Evolutionary conservation across 2,888 invertebrate species (phyloP).

Genomic region (Fabriciana adippe): DNA sequence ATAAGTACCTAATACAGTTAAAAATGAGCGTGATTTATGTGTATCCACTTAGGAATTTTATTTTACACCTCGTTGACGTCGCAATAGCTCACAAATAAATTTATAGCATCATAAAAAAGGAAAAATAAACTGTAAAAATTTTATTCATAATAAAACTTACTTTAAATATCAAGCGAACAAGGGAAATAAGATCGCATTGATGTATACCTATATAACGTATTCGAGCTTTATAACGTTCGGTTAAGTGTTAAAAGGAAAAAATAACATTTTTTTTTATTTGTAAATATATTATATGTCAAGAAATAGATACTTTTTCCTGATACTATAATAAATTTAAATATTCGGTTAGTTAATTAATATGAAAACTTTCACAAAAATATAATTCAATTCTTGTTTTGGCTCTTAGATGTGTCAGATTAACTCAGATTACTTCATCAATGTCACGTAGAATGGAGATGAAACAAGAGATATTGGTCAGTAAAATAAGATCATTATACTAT

Average conservation of each 20-base stretch:
- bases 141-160: constrained; percentile 13
- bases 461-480: too few species aligned
- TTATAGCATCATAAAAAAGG: constrained; percentile 12
- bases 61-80: constrained; percentile 4
- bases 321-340: too few species aligned
- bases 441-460: too few species aligned
- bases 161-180: background rate
- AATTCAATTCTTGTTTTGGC: too few species aligned
- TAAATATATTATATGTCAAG: background rate
- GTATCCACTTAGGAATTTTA: background rate
- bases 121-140: constrained; percentile 7
- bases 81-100: constrained; percentile 3
- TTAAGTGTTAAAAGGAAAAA: background rate
- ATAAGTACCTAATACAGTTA: background rate
- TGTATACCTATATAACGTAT: constrained; percentile 3
- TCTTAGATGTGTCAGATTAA: too few species aligned
- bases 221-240: background rate
- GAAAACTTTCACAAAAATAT: too few species aligned
- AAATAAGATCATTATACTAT: too few species aligned
- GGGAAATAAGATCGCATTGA: background rate
- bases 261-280: too few species aligned
- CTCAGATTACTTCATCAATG: too few species aligned
- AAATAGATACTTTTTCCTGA: too few species aligned
- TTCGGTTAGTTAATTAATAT: too few species aligned
- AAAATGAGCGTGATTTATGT: background rate